phyloP scores from a whole-genome alignment of 2,113 vertebrate genomes.

The Pteropus alecto region DNA sequence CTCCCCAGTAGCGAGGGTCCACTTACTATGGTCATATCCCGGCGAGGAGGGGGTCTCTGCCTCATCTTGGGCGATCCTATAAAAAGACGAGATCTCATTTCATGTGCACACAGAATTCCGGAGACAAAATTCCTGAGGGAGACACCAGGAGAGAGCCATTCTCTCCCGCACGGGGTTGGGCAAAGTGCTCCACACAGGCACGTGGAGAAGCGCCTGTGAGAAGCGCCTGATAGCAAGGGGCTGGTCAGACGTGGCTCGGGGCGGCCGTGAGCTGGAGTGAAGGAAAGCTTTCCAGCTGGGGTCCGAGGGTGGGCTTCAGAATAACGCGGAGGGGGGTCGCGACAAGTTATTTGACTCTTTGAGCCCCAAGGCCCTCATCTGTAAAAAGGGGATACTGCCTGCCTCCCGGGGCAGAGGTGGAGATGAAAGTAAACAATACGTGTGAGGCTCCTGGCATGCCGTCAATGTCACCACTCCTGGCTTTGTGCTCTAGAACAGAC shows the following conservation, averaged over 20 bases:
- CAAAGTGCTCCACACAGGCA: accelerated
- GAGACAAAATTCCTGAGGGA: background rate
- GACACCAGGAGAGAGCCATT: background rate
- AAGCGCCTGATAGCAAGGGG: background rate
- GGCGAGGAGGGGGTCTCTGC: constrained; percentile 95
- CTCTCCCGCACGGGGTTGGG: background rate
- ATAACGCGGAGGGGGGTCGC: too few relatives aligned
- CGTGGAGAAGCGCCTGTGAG: accelerated
- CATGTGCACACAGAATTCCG: background rate
- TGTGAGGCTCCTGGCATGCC: background rate
- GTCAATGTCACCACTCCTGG: too few relatives aligned
- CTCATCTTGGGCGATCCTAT: constrained; percentile 91
- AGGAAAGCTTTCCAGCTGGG: too few relatives aligned
- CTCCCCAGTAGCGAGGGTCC: background rate
- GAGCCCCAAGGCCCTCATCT: background rate
- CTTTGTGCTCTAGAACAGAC: background rate
- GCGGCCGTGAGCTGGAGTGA: background rate
- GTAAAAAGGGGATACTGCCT: accelerated
- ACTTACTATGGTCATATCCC: constrained; percentile 98
- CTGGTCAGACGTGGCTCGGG: background rate
- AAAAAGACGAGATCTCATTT: constrained; percentile 61
- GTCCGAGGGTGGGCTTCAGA: background rate
- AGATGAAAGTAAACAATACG: background rate
- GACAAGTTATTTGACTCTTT: background rate
- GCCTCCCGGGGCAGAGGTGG: background rate